These are phyloP conservation scores for Zaprionus nigranus DNA, from an alignment of 1,140 invertebrate genomes.

Conservation along the genomic window DNA sequence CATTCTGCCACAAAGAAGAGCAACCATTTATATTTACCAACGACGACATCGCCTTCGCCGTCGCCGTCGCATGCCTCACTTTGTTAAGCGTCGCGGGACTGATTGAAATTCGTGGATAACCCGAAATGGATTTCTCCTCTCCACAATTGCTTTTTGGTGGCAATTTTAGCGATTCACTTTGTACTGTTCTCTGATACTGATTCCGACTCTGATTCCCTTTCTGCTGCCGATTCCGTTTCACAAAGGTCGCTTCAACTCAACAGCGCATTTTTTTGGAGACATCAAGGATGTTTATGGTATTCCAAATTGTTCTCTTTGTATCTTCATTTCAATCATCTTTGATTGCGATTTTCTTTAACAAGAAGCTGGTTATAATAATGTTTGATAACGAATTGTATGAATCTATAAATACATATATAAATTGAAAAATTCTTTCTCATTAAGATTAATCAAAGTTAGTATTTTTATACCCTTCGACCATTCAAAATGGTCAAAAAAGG, in stretches of 20 bases:
- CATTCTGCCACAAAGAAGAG: not conserved
- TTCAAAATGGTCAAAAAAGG: too few species aligned
- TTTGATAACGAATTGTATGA: too few species aligned
- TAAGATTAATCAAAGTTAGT: too few species aligned
- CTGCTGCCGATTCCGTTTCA: not conserved
- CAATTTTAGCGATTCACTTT: constrained; percentile 77
- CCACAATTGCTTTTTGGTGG: constrained; percentile 84
- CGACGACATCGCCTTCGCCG: not conserved
- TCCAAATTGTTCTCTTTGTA: not conserved
- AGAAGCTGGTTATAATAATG: too few species aligned
- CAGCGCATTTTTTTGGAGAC: not conserved
- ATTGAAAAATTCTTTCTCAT: too few species aligned
- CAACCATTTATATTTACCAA: constrained; percentile 52
- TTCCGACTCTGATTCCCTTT: constrained; percentile 7
- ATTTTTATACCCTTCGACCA: too few species aligned
- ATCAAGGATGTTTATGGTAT: not conserved
- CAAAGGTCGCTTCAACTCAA: not conserved
- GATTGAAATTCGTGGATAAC: constrained; percentile 84
- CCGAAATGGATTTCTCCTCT: constrained; percentile 80
- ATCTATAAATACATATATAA: too few species aligned
- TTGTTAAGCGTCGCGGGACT: constrained; percentile 59
- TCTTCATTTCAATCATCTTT: not conserved
- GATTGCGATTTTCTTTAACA: too few species aligned
- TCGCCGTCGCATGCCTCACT: constrained; percentile 27
- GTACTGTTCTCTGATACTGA: constrained; percentile 1